Percentiles rank a stretch among this genome's conserved stretches.
Conservation (phyloP, 53 echinoderm and acorn worm genomes). For the Mesocentrotus franciscanus region DNA sequence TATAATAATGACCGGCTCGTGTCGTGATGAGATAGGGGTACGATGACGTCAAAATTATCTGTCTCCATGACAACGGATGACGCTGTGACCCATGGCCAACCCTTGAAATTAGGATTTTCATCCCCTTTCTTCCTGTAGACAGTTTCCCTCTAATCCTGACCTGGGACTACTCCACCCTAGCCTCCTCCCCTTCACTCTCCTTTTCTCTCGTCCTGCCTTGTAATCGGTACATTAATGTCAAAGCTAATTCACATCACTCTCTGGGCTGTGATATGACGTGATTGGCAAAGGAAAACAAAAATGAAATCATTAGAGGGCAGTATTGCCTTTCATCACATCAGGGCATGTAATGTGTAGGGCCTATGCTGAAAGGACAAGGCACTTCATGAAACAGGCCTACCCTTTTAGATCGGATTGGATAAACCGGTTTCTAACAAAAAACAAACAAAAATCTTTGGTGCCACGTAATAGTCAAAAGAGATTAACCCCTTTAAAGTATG, state of each 20-base stretch:
- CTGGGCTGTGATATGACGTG: background rate
- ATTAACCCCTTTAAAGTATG: no score
- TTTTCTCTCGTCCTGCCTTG: background rate
- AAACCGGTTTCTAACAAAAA: no score
- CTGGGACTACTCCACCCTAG: background rate
- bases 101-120: background rate
- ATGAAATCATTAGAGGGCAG: no score
- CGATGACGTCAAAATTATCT: conserved; percentile 4
- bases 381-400: no score
- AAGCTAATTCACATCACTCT: background rate
- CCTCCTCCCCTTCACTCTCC: no score
- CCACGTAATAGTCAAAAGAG: no score
- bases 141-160: background rate
- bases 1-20: background rate
- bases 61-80: background rate
- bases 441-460: no score
- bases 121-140: background rate
- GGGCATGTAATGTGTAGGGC: no score
- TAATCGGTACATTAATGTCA: background rate
- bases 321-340: no score
- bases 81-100: background rate
- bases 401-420: no score
- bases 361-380: no score
- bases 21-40: background rate
- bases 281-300: background rate